Conservation (phyloP, 2,888 invertebrate species). For the Chrysolina oricalcia region DNA sequence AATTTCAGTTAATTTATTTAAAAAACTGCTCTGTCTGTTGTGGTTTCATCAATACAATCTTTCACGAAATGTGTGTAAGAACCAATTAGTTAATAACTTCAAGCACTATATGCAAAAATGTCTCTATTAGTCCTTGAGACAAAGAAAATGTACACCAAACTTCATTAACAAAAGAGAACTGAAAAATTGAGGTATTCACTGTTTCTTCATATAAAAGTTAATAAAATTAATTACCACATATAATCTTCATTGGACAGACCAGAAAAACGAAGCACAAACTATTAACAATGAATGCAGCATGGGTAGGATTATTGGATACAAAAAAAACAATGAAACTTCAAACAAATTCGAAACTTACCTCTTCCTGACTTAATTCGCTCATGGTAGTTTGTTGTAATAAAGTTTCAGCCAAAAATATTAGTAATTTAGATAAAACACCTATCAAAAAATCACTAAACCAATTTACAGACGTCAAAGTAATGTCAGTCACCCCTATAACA, state of each 20-base stretch:
- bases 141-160: not conserved
- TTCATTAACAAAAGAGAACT: not conserved
- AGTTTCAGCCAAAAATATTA: conserved; percentile 37
- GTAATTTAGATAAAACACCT: conserved; percentile 53
- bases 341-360: conserved; percentile 78
- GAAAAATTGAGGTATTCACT: not conserved
- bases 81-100: too few species aligned
- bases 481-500: conserved; percentile 39
- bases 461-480: conserved; percentile 63
- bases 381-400: conserved; percentile 70
- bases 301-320: conserved; percentile 2
- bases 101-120: too few species aligned
- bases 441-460: conserved; percentile 55
- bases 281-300: conserved; percentile 23
- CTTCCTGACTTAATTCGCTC: conserved; percentile 92
- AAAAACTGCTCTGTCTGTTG: not conserved
- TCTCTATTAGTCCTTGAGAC: not conserved
- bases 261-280: not conserved
- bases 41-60: not conserved
- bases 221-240: not conserved
- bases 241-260: not conserved
- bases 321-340: not conserved
- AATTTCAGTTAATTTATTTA: not conserved
- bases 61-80: too few species aligned
- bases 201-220: too few species aligned